Base-by-base conservation (phyloP, 2,888 invertebrate genomes). In the Calliopum simillimum region DNA sequence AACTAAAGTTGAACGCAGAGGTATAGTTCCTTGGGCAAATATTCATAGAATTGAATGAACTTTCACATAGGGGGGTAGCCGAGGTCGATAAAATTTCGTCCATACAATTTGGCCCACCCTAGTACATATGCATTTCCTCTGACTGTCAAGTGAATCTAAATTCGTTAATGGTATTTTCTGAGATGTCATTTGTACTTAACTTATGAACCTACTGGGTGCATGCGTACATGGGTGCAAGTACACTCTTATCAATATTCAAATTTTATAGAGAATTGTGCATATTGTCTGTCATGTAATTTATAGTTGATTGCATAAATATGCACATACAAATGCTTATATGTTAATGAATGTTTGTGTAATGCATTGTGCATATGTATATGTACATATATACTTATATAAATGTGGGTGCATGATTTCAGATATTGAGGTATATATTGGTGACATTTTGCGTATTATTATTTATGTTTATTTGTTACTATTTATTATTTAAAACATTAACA, bases 401-500 rank as follows among this genome's bases (percentile, higher is more conserved):
- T 44, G 61, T 61, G 41, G 43, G 61, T 61, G 41, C 19, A 16
- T 44, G 43, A 8, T 33, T 8, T 33, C 33, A 8, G n/a, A n/a
- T 25, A 5, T 5, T 4, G 25, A 4, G 14, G 47, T n/a, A 44
- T 43, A 21, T 44, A 8, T 44, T 43, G 13, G 25, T 25, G 16
- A 19, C 41, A 12, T 41, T 43, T 61, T 44, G 23, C 61, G 61
- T 11, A 61, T 21, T 44, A 44, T 44, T 23, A 61, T 61, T 61
- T 61, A 61, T 61, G 61, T 43, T 44, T 61, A 61, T 61, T 69
- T 67, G 69, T 66, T 71, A 73, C 71, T 71, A 73, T 69, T 73
- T 73, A 73, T 69, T 68, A 66, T 73, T 71, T 71, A 70, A 68
- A 71, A 70, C 61, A 73, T 73, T 73, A 73, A 73, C 73, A 73